These are phyloP conservation scores for Acomys russatus DNA, from an alignment of 2,797 vertebrate genomes.

Conservation along the genomic window DNA sequence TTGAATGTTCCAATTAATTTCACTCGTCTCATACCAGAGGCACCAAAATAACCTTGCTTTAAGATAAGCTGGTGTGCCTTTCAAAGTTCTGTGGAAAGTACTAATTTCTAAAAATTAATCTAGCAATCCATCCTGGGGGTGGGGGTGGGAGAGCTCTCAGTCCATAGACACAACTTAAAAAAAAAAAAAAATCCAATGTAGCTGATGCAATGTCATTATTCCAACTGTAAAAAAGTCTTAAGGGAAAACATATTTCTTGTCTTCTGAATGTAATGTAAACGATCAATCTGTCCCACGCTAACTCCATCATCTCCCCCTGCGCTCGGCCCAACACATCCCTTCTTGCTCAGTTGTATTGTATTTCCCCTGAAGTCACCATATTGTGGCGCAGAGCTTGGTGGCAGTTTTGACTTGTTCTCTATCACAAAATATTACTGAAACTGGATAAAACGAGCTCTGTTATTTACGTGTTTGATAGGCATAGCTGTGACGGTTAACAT, in stretches of 20 bases:
- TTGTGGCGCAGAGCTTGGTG: neutral
- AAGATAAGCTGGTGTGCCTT: conserved; percentile 38
- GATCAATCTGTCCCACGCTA: neutral
- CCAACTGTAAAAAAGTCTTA: neutral
- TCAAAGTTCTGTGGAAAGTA: neutral
- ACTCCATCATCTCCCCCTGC: neutral
- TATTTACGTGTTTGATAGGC: neutral
- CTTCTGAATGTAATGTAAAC: neutral
- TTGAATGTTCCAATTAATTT: conserved; percentile 39
- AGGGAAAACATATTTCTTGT: neutral
- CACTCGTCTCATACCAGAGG: conserved; percentile 1
- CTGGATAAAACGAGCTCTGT: neutral
- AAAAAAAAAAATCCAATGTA: neutral
- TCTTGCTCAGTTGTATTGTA: neutral
- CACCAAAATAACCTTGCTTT: neutral
- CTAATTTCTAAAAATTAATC: neutral
- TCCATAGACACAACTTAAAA: neutral
- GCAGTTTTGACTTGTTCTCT: neutral
- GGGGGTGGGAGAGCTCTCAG: neutral
- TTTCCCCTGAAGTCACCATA: neutral
- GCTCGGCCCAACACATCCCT: neutral
- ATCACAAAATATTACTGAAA: neutral
- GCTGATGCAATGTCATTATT: neutral
- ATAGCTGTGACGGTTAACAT: neutral
- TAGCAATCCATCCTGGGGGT: neutral